These are phyloP conservation scores for Cephalotes varians DNA, from an alignment of 2,888 invertebrate genomes.

Conservation along the genomic window DNA sequence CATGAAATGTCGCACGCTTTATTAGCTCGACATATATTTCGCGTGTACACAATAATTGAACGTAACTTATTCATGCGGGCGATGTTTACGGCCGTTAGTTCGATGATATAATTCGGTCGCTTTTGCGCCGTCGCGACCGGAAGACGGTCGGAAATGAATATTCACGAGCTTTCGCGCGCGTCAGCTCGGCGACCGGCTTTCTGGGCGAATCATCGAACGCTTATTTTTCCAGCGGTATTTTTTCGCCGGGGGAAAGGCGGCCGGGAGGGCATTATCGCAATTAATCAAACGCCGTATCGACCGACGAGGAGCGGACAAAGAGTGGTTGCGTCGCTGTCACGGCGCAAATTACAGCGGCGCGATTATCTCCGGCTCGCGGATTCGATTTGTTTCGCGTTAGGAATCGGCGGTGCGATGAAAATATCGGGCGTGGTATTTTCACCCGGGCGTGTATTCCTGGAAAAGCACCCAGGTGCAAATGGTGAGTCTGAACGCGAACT, in stretches of 20 bases:
- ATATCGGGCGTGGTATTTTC: constrained; percentile 22
- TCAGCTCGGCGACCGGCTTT: constrained; percentile 14
- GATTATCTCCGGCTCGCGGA: constrained; percentile 36
- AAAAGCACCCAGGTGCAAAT: not conserved
- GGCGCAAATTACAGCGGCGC: constrained; percentile 32
- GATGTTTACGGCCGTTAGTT: constrained; percentile 27
- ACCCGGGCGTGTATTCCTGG: not conserved
- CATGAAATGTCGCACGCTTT: constrained; percentile 33
- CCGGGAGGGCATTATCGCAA: constrained; percentile 36
- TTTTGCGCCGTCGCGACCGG: constrained; percentile 26
- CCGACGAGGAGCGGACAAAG: constrained; percentile 3
- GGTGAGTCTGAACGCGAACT: not conserved
- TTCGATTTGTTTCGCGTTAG: not conserved
- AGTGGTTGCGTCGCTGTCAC: constrained; percentile 24
- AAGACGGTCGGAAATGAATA: constrained; percentile 49
- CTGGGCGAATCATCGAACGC: constrained; percentile 10
- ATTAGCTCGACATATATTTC: constrained; percentile 48
- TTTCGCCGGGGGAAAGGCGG: not conserved
- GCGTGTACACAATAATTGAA: constrained; percentile 38
- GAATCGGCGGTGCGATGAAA: constrained; percentile 63
- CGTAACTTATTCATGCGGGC: constrained; percentile 46
- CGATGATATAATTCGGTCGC: constrained; percentile 19
- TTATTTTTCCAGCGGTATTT: constrained; percentile 27
- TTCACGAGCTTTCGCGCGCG: constrained; percentile 21
- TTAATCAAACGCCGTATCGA: constrained; percentile 54